Conservation (phyloP, 1,140 invertebrate species). For the Leptinotarsa texana region DNA sequence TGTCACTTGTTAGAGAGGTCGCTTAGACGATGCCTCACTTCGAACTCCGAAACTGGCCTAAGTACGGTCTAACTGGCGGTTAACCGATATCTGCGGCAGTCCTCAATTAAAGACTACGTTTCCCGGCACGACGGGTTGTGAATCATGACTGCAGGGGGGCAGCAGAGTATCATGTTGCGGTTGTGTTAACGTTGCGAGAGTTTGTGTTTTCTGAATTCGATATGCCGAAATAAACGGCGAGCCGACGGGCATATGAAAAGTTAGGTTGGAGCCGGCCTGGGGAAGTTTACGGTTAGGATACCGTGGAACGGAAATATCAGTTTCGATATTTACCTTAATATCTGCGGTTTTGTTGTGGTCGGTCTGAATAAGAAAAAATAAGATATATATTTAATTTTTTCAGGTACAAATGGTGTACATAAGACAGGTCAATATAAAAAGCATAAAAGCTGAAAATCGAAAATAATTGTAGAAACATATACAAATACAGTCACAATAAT, state of each 20-base stretch:
- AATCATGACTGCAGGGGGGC: conserved; percentile 25
- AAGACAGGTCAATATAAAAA: too few species aligned
- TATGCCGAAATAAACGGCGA: conserved; percentile 5
- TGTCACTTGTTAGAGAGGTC: conserved; percentile 7
- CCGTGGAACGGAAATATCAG: neutral
- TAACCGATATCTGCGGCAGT: conserved; percentile 22
- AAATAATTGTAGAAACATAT: too few species aligned
- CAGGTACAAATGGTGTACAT: too few species aligned
- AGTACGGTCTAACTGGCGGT: conserved; percentile 18
- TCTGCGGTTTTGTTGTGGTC: neutral
- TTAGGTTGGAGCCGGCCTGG: too few species aligned
- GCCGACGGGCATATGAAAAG: too few species aligned
- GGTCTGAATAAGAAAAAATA: too few species aligned
- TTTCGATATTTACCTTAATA: neutral
- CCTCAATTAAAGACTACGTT: conserved; percentile 21
- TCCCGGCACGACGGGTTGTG: conserved; percentile 6
- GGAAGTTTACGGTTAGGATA: too few species aligned
- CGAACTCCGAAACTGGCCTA: neutral
- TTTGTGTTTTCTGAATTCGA: conserved; percentile 20
- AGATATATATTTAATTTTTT: too few species aligned
- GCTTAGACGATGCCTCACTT: neutral
- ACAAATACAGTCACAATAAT: too few species aligned
- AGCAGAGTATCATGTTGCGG: conserved; percentile 24
- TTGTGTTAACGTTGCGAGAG: conserved; percentile 18
- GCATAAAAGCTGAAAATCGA: too few species aligned